Conservation (phyloP, 1,140 invertebrate genomes). For the Acromyrmex echinatior region DNA sequence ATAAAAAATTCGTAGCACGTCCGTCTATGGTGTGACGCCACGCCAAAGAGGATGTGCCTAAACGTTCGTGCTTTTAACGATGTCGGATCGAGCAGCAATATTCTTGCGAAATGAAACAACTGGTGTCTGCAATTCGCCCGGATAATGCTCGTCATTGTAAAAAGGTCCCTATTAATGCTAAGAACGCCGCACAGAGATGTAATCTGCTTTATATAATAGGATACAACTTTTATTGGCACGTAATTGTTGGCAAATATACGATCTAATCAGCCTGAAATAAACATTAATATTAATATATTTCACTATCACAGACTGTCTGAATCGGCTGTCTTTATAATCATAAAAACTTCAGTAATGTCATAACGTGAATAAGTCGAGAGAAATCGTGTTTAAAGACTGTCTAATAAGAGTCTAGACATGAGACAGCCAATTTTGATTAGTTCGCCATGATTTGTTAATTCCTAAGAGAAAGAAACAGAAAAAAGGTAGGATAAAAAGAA, state of each 20-base stretch:
- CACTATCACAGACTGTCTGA: neutral
- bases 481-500: too few relatives aligned
- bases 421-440: too few relatives aligned
- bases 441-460: too few relatives aligned
- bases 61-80: conserved; percentile 42
- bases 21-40: neutral
- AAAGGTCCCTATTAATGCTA: neutral
- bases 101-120: conserved; percentile 33
- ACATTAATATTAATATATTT: neutral
- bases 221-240: conserved; percentile 12
- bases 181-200: neutral
- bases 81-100: conserved; percentile 33
- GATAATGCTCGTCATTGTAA: conserved; percentile 46
- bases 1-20: conserved; percentile 24
- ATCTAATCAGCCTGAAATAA: neutral
- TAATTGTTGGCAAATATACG: conserved; percentile 1
- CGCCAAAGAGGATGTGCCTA: conserved; percentile 6
- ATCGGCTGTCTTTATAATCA: neutral
- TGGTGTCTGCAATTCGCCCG: conserved; percentile 30
- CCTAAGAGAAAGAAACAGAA: too few relatives aligned
- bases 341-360: neutral
- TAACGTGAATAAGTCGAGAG: neutral
- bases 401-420: too few relatives aligned
- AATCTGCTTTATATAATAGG: conserved; percentile 51
- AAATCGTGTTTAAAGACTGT: neutral